Evolutionary conservation across 2,888 invertebrate species (phyloP).

Genomic region (Apamea epomidion): DNA sequence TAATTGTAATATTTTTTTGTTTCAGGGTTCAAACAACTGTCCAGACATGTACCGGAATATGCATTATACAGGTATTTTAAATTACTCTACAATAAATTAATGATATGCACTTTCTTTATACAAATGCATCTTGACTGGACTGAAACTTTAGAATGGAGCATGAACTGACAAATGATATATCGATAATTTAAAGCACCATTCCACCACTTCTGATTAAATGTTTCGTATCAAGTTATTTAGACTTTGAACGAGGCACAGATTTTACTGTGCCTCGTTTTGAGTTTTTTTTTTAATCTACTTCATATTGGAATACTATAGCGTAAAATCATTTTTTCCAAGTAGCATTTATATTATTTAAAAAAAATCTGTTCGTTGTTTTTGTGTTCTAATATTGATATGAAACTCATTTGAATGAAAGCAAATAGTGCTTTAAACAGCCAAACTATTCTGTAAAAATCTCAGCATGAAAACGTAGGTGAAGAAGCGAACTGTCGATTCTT

Average conservation of each 20-base stretch:
- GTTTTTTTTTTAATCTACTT: not conserved
- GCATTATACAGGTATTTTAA: constrained; percentile 94
- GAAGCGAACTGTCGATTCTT: no score
- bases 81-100: not conserved
- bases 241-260: constrained; percentile 13
- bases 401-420: constrained; percentile 3
- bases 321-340: not conserved
- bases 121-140: constrained; percentile 55
- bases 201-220: constrained; percentile 15
- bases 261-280: constrained; percentile 1
- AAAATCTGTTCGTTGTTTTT: not conserved
- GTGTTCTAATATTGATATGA: constrained; percentile 15
- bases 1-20: constrained; percentile 55
- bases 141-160: constrained; percentile 52
- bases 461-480: not conserved
- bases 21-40: constrained; percentile 91
- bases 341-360: not conserved
- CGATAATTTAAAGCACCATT: constrained; percentile 2
- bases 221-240: constrained; percentile 41
- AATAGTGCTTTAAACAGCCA: constrained; percentile 10
- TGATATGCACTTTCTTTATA: constrained; percentile 23
- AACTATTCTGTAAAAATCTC: not conserved
- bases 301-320: not conserved
- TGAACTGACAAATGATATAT: constrained; percentile 31
- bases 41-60: constrained; percentile 97